A percentile compares a stretch with the other conserved stretches of the same genome.
These are phyloP conservation scores for Pachycephus smyrnensis DNA, from an alignment of 2,888 invertebrate species.

Conservation along the genomic window DNA sequence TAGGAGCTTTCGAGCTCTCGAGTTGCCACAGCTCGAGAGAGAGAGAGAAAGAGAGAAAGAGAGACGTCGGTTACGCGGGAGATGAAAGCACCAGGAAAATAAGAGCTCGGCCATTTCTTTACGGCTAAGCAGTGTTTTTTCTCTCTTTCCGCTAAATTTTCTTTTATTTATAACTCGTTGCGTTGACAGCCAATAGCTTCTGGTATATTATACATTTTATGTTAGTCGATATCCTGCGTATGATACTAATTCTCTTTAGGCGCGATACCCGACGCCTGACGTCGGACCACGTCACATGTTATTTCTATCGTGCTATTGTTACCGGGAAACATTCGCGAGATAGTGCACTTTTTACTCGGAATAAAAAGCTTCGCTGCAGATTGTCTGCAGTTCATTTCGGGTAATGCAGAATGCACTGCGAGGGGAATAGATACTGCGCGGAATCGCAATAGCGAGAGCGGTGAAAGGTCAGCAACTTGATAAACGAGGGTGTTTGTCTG, in stretches of 20 bases:
- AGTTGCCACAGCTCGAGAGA: background rate
- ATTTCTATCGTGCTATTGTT: background rate
- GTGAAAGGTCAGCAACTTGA: conserved; percentile 2
- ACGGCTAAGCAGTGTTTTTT: background rate
- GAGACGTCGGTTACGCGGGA: background rate
- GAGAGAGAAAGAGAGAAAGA: background rate
- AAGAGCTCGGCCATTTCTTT: background rate
- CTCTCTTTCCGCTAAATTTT: background rate
- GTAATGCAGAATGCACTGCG: conserved; percentile 5
- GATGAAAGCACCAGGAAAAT: background rate
- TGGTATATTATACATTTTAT: background rate
- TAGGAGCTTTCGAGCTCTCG: background rate
- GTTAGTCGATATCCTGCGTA: background rate
- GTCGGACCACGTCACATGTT: background rate
- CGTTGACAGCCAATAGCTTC: background rate
- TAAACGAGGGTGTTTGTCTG: conserved; percentile 6
- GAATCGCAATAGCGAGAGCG: background rate
- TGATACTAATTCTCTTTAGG: background rate
- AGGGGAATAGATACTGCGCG: conserved; percentile 10
- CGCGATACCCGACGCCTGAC: background rate
- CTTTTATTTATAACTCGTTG: background rate
- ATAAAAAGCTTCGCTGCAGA: background rate
- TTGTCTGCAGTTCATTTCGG: background rate
- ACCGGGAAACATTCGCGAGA: background rate
- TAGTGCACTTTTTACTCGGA: background rate